phyloP scores from a whole-genome alignment of 2,113 vertebrate species.

The Eptesicus fuscus region DNA sequence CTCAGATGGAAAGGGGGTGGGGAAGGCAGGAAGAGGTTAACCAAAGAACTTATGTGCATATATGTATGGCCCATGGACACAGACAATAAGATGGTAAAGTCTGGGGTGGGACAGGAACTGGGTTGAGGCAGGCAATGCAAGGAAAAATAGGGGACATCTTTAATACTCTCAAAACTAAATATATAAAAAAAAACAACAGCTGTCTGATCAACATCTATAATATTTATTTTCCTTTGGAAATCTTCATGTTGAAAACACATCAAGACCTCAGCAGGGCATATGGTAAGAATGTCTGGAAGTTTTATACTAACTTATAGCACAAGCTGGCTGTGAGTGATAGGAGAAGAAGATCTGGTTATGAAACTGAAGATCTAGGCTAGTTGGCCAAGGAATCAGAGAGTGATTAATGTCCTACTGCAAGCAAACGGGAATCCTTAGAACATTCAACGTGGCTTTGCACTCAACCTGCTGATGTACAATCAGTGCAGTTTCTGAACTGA shows the following conservation, averaged over 20 bases:
- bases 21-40: no score
- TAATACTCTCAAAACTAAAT: no score
- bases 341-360: background rate
- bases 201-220: no score
- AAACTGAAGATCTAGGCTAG: background rate
- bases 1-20: no score
- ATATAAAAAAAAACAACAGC: no score
- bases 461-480: background rate
- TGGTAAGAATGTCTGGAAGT: background rate
- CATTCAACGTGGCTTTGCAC: background rate
- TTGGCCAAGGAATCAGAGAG: background rate
- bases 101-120: no score
- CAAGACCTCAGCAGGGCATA: background rate
- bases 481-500: background rate
- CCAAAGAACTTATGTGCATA: no score
- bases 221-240: slow-evolving; percentile 19
- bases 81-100: no score
- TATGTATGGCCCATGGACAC: no score
- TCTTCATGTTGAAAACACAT: background rate
- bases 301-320: background rate
- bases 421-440: slow-evolving; percentile 5
- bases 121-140: no score
- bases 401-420: background rate
- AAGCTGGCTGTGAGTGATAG: slow-evolving; percentile 8
- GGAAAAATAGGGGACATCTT: no score